Evolutionary conservation across 2,888 invertebrate species (phyloP), one percentile per base, ranked within the genome.

Genomic region (Drosophila pseudotalamancana): DNA sequence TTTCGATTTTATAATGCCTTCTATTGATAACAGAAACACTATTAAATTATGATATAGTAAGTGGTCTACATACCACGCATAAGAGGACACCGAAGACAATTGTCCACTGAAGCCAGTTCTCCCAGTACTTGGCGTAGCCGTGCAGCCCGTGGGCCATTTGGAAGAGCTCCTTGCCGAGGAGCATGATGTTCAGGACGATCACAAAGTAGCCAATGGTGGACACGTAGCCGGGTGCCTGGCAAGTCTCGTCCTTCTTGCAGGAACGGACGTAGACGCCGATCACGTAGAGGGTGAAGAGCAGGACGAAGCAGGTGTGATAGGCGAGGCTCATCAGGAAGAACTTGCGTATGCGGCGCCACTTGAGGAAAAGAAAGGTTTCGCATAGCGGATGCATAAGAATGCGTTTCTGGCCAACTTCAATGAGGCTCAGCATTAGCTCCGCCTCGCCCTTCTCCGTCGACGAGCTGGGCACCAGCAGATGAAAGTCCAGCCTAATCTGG

Each of bases 321-420:
- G 95, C 92, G 25, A 97, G 92, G 84, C 96, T 96, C 78, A 96
- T 92, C 0, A 96, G 92, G 79, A 97, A 97, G 88, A 96, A 96
- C 89, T 96, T 96, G 48, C 97, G 92, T 72, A 97, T 96, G 75
- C 95, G 92, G 51, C 95, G 92, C 97, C 97, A 97, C 92, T 97
- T 97, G 16, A 97, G 91, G 81, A 95, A 95, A 0, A 97, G 92
- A 88, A 97, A 97, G 3, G 96, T 96, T 90, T 97, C 96, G 70
- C 96, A 96, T 0, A 97, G 92, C 0, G 97, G 97, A 91, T 97
- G 97, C 89, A 96, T 96, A 2, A 97, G 90, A 6, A 97, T 92
- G 50, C 96, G 94, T 80, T 95, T 94, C 72, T 95, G 95, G 1
- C 96, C 96, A 1, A 96, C 96, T 93, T 96, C 95, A 43, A 96